phyloP scores from a whole-genome alignment of 2,888 invertebrate genomes.

The Tupiocoris notatus region DNA sequence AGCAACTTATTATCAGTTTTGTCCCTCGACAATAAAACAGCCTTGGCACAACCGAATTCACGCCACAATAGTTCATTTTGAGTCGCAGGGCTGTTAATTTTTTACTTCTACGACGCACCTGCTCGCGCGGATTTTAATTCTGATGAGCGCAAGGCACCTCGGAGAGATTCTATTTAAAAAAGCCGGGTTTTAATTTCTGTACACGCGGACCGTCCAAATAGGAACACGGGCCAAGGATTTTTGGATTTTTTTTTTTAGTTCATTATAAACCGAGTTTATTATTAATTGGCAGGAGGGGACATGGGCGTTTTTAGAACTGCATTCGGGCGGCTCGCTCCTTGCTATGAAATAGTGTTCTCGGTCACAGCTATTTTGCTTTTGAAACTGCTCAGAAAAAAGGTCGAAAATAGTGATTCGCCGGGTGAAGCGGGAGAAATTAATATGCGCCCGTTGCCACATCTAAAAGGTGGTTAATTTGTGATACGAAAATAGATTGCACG shows the following conservation, averaged over 20 bases:
- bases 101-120: slow-evolving; percentile 15
- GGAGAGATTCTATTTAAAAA: slow-evolving; percentile 18
- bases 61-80: slow-evolving; percentile 26
- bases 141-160: neutral
- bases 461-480: slow-evolving; percentile 10
- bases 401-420: slow-evolving; percentile 20
- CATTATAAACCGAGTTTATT: slow-evolving; percentile 20
- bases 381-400: neutral
- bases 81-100: slow-evolving; percentile 15
- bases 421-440: slow-evolving; percentile 5
- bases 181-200: slow-evolving; percentile 8
- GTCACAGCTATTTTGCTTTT: slow-evolving; percentile 29
- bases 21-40: slow-evolving; percentile 6
- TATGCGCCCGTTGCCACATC: slow-evolving; percentile 13
- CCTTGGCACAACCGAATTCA: slow-evolving; percentile 19
- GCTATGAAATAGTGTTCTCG: slow-evolving; percentile 26
- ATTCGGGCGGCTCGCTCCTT: slow-evolving; percentile 13
- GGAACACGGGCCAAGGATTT: slow-evolving; percentile 18
- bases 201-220: neutral
- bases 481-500: neutral
- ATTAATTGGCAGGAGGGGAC: slow-evolving; percentile 24
- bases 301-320: slow-evolving; percentile 20
- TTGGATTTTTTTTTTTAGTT: slow-evolving; percentile 13
- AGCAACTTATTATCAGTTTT: neutral
- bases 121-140: slow-evolving; percentile 19